Base-by-base conservation (phyloP, 2,888 invertebrate genomes). In the Cerastis leucographa region DNA sequence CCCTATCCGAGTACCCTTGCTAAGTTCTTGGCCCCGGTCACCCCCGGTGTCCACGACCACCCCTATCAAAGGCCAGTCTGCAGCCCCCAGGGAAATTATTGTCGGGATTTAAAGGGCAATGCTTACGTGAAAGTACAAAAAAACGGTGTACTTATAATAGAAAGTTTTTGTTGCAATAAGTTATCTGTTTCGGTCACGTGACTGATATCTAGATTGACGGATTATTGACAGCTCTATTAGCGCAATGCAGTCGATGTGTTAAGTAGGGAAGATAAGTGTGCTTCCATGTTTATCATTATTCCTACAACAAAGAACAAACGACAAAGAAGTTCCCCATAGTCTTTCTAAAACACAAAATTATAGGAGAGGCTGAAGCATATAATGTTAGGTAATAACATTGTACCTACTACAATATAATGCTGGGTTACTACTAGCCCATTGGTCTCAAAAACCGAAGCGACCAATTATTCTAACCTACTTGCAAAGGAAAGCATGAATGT, bases 51-150 rank as follows among this genome's bases (percentile, higher is more conserved):
- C 96, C 96, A 94, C 91, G 91, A 91, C 92, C 93, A 93, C 96
- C 96, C 96, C 95, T 93, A 95, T 94, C 95, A 96, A 96, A 95
- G 95, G 95, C 94, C 94, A 95, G 92, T 88, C 93, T 91, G 89
- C 87, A 90, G 90, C 93, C 97, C 94, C 97, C 72, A 85, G 97
- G 97, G 97, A 97, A 97, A 97, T 97, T 96, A 97, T 96, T 95
- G 96, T 95, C 95, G 95, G 96, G 96, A 96, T 97, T 97, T 97
- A 96, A 96, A 97, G 97, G 97, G 96, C 96, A 95, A 92, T 94
- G 94, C 95, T 95, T 94, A 94, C 94, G 94, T 90, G 89, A 91
- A 96, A 92, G 92, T 93, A 95, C 92, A 96, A 96, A 96, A 89
- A 96, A 95, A 94, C 92, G 92, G 92, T 93, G 93, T 93, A 94